phyloP scores from a whole-genome alignment of 2,113 vertebrate genomes.

The Myxocyprinus asiaticus region DNA sequence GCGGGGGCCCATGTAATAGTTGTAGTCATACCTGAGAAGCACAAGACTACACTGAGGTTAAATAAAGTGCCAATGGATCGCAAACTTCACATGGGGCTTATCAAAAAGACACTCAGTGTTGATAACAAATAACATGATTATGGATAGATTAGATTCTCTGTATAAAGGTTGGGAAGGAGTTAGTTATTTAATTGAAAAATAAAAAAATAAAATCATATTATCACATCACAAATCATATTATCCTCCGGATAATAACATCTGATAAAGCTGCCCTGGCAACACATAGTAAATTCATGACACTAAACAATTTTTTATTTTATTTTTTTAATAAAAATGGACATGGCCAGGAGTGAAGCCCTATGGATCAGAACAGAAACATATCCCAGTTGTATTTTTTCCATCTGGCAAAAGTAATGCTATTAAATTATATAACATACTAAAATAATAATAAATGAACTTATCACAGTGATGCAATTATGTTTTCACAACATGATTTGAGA shows the following conservation, averaged over 20 bases:
- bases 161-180: neutral
- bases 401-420: too few species aligned
- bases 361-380: too few species aligned
- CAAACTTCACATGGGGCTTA: constrained; percentile 1
- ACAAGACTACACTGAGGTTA: neutral
- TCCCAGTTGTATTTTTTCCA: too few species aligned
- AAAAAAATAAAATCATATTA: too few species aligned
- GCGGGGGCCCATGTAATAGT: constrained; percentile 33
- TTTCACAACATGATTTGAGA: neutral
- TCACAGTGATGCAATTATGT: neutral
- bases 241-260: too few species aligned
- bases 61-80: neutral
- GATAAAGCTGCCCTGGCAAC: too few species aligned
- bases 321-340: too few species aligned
- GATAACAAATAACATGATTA: neutral
- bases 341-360: too few species aligned
- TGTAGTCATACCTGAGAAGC: constrained; percentile 29
- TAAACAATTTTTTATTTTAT: too few species aligned
- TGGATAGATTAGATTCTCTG: neutral
- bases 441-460: neutral
- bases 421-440: too few species aligned
- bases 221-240: too few species aligned
- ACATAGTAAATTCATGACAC: too few species aligned
- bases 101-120: neutral
- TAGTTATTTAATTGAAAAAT: neutral